These are phyloP conservation scores for Heliconius nattereri DNA, from an alignment of 1,140 invertebrate species.

Conservation along the genomic window DNA sequence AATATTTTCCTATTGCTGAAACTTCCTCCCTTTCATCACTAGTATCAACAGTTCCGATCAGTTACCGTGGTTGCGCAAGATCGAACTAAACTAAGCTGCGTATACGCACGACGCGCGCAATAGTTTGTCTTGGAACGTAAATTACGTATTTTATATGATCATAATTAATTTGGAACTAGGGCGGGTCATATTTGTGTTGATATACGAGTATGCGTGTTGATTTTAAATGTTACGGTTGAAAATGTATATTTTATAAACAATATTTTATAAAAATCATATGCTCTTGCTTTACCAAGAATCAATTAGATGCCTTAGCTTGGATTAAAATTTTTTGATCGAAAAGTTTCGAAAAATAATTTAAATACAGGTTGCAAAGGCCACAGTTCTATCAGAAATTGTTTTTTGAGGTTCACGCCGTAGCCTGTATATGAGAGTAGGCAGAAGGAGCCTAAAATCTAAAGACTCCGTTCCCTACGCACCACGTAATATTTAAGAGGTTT, in stretches of 20 bases:
- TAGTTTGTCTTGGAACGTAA: constrained; percentile 28
- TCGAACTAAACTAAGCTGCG: not conserved
- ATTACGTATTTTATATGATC: constrained; percentile 18
- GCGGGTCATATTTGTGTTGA: constrained; percentile 18
- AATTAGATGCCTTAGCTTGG: too few relatives aligned
- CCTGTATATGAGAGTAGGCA: too few relatives aligned
- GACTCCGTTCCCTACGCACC: too few relatives aligned
- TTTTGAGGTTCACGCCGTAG: too few relatives aligned
- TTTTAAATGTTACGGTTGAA: not conserved
- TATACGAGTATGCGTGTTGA: constrained; percentile 9
- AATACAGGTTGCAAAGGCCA: too few relatives aligned
- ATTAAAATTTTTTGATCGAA: too few relatives aligned
- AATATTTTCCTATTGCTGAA: not conserved
- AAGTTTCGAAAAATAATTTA: too few relatives aligned
- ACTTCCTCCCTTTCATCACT: constrained; percentile 20
- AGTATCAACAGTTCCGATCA: constrained; percentile 1
- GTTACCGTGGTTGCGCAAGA: constrained; percentile 15
- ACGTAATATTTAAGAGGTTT: too few relatives aligned
- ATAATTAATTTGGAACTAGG: constrained; percentile 26
- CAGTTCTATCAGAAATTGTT: too few relatives aligned
- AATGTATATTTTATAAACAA: not conserved
- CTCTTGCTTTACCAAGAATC: too few relatives aligned
- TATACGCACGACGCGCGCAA: constrained; percentile 22
- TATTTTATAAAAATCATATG: too few relatives aligned
- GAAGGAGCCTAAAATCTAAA: too few relatives aligned